Conservation (phyloP, 2,113 vertebrate species). For the Tupaia chinensis region DNA sequence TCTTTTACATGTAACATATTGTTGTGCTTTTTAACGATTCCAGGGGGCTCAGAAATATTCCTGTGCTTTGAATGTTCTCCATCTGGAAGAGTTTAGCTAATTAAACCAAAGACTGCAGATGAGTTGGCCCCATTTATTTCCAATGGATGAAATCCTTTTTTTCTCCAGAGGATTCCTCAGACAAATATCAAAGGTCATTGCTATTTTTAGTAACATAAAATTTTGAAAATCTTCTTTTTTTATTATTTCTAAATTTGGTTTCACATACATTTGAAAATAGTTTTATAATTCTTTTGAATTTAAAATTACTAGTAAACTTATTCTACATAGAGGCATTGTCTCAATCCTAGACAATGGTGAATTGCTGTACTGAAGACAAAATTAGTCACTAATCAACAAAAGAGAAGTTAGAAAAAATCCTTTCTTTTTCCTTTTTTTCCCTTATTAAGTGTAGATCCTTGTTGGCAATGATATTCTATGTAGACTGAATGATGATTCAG, state of each 20-base stretch:
- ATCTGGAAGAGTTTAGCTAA: constrained; percentile 78
- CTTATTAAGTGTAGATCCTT: not conserved
- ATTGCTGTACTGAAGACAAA: not conserved
- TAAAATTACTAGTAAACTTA: not conserved
- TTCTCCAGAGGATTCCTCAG: constrained; percentile 66
- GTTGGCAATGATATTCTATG: not conserved
- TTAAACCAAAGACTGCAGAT: constrained; percentile 59
- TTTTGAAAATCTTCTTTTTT: constrained; percentile 50
- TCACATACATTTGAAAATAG: constrained; percentile 27
- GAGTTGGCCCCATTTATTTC: constrained; percentile 52
- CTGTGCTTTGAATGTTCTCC: constrained; percentile 58
- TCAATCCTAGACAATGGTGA: not conserved
- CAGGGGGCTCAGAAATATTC: constrained; percentile 41
- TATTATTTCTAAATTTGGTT: constrained; percentile 32
- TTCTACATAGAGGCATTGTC: not conserved
- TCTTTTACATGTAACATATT: constrained; percentile 60
- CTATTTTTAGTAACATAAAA: constrained; percentile 72
- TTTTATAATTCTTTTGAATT: not conserved
- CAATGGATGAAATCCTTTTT: constrained; percentile 53
- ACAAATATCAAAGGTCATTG: constrained; percentile 65
- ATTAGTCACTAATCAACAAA: constrained; percentile 16
- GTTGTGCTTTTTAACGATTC: constrained; percentile 64
- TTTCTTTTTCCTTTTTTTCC: not conserved
- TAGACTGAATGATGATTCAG: not conserved
- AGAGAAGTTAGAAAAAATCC: constrained; percentile 31